phyloP scores from a whole-genome alignment of 2,888 invertebrate genomes.

The Macrostomum cliftonense region DNA sequence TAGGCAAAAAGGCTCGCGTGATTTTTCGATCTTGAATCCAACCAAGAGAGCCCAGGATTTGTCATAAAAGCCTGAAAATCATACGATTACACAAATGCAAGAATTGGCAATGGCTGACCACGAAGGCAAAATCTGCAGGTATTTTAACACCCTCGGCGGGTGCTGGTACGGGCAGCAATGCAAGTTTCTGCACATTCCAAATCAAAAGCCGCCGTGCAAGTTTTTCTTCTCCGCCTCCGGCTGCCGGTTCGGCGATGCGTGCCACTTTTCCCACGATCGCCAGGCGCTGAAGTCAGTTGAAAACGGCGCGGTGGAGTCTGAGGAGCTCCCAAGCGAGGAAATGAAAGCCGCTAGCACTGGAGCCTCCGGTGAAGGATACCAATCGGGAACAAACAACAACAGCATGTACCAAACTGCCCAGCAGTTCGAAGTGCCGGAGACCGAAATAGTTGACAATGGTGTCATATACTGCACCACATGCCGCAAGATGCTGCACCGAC shows the following conservation, averaged over 20 bases:
- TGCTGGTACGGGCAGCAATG: constrained; percentile 11
- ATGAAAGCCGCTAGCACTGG: no score
- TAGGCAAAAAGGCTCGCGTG: no score
- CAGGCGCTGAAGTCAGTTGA: constrained; percentile 9
- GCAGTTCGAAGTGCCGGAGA: neutral
- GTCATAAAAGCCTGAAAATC: no score
- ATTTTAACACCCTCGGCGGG: constrained; percentile 11
- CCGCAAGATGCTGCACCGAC: constrained; percentile 4
- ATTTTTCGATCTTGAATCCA: no score
- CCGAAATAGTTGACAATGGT: neutral
- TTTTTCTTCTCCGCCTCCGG: constrained; percentile 9
- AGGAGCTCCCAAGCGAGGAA: no score
- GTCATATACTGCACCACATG: constrained; percentile 4
- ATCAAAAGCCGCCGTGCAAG: constrained; percentile 12
- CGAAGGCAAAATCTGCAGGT: constrained; percentile 10
- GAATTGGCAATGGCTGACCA: constrained; percentile 8
- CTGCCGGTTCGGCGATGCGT: constrained; percentile 11
- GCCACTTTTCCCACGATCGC: constrained; percentile 11
- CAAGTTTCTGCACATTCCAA: constrained; percentile 10
- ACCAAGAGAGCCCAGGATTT: no score
- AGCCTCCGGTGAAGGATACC: neutral
- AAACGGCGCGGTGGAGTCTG: neutral
- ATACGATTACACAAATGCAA: neutral
- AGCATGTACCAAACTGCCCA: constrained; percentile 7
- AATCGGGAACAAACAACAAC: constrained; percentile 10